phyloP scores from a whole-genome alignment of 2,888 invertebrate genomes.

The Geotrupes spiniger region DNA sequence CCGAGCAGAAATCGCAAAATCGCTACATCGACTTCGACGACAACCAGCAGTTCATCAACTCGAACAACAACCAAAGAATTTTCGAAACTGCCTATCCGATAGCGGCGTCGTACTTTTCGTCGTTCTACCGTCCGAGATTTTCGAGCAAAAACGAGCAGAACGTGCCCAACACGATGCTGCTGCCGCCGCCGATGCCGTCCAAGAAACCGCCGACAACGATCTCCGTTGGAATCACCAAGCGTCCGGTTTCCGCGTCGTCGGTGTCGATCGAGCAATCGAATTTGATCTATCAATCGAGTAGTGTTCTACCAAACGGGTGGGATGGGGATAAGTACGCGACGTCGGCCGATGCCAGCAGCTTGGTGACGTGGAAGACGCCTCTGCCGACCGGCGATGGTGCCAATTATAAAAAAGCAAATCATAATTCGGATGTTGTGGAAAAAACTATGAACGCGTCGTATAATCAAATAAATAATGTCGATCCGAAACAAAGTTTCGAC shows the following conservation, averaged over 20 bases:
- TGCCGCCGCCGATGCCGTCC: slow-evolving; percentile 65
- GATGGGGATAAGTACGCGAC: slow-evolving; percentile 32
- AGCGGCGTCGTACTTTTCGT: slow-evolving; percentile 48
- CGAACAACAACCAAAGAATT: slow-evolving; percentile 41
- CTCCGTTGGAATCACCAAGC: slow-evolving; percentile 27
- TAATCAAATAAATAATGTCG: slow-evolving; percentile 9
- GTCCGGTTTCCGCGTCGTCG: slow-evolving; percentile 23
- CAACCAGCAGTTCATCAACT: slow-evolving; percentile 49
- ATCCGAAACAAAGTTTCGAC: neutral
- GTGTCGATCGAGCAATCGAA: slow-evolving; percentile 58
- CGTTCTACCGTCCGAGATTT: slow-evolving; percentile 32
- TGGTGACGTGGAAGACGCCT: slow-evolving; percentile 43
- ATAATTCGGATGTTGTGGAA: too few relatives aligned
- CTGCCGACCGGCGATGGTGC: slow-evolving; percentile 6
- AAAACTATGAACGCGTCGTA: too few relatives aligned
- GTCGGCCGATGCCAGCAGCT: slow-evolving; percentile 38
- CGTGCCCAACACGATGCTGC: slow-evolving; percentile 63
- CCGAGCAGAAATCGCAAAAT: slow-evolving; percentile 34
- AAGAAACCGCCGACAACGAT: slow-evolving; percentile 26
- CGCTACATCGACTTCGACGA: slow-evolving; percentile 53
- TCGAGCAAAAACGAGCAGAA: slow-evolving; percentile 40
- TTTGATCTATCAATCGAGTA: slow-evolving; percentile 62
- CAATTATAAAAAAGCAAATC: too few relatives aligned
- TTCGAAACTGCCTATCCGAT: slow-evolving; percentile 41
- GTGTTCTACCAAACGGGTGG: slow-evolving; percentile 51